Evolutionary conservation across 2,888 invertebrate genomes (phyloP), one percentile per base, ranked within the genome.

Genomic region (Cephus sareptanus): DNA sequence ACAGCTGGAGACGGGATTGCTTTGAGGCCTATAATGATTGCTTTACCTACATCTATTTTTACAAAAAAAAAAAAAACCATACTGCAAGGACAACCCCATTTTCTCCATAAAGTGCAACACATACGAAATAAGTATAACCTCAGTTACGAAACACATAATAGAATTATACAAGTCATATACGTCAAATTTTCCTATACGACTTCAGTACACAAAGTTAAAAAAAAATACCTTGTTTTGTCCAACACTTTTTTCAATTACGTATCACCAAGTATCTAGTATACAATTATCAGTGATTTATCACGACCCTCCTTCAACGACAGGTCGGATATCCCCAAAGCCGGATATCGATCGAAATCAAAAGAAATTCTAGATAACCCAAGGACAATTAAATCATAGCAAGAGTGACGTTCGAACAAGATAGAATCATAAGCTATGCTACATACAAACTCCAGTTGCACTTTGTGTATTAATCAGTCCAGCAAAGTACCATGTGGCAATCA

Each of bases 1-100:
- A 34, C 71, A 33, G 71, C 31, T 71, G 71, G 71, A 71, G 71
- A 71, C 71, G 71, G 71, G 34, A 71, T 71, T 71, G 31, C 31
- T 71, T 71, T 71, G 71, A 71, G 12, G 31, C 71, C 71, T 31
- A 71, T 33, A 71, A 31, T 34, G 71, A 71, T 71, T 71, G 71
- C 71, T 31, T 71, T 71, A 23, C 56, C 23, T 56, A 56, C 23
- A 56, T 56, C 56, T 56, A 23, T 56, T 56, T 56, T 23, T 15
- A 70, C 3, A 31, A 33, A 33, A 30, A 34, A 33, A 30, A 30
- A 71, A 33, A 6, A 33, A 31, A 13, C 13, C 12, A 9, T 71
- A 2, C n/a, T 31, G 31, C 71, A 71, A 71, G 71, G 71, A 71
- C 71, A 34, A 71, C 15, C 31, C 71, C 9, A 71, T 71, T 71